Evolutionary conservation across 2,797 vertebrate species (phyloP).

Genomic region (Cossypha caffra): DNA sequence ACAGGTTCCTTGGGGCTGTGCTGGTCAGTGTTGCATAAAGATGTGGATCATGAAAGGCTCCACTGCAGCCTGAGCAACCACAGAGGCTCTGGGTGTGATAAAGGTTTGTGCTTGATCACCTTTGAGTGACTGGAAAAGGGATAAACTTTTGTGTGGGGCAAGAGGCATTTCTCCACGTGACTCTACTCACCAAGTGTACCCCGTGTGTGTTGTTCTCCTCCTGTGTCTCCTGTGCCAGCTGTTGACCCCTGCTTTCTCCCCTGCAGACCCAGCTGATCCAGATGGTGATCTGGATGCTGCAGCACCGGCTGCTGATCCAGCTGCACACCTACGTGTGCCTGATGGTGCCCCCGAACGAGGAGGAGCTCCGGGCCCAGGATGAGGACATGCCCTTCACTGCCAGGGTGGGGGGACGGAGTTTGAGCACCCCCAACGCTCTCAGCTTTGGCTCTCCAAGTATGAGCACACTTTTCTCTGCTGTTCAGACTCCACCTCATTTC

Average conservation of each 20-base stretch:
- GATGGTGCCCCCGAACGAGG: conserved; percentile 87
- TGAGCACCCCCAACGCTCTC: conserved; percentile 94
- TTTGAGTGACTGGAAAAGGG: neutral
- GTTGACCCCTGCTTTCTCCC: neutral
- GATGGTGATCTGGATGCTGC: conserved; percentile 99
- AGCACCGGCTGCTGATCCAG: conserved; percentile 92
- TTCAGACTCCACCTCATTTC: neutral
- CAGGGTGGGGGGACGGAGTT: conserved; percentile 86
- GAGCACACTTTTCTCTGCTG: neutral
- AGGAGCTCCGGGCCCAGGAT: conserved; percentile 82
- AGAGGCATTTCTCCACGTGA: neutral
- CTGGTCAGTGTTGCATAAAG: neutral
- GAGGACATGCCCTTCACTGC: conserved; percentile 84
- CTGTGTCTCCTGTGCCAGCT: neutral
- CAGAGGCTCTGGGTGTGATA: neutral
- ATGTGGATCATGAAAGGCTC: neutral
- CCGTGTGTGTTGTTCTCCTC: neutral
- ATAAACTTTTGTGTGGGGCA: neutral
- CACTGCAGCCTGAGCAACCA: neutral
- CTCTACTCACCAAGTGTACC: neutral
- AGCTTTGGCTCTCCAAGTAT: conserved; percentile 98
- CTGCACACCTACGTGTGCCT: conserved; percentile 96
- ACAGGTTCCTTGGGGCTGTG: neutral
- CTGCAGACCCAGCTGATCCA: conserved; percentile 92
- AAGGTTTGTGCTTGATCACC: neutral